A percentile compares a stretch with the other conserved stretches of the same genome.
These are phyloP conservation scores for Diorhabda sublineata DNA, from an alignment of 1,140 invertebrate species.

Conservation along the genomic window DNA sequence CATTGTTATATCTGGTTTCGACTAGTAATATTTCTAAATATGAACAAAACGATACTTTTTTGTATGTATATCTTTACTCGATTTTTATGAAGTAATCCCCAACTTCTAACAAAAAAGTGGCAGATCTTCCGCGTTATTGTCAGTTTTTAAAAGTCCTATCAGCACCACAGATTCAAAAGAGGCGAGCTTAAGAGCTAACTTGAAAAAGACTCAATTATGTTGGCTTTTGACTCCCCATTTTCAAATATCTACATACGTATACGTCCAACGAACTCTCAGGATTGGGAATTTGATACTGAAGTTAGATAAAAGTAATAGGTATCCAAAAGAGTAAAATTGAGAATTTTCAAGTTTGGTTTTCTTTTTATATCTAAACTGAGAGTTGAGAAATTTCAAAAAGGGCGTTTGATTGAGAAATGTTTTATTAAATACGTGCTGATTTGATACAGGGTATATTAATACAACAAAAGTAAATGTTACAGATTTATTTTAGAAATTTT, in stretches of 20 bases:
- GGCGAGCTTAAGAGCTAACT: constrained; percentile 5
- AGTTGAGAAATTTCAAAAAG: too few species aligned
- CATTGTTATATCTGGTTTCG: too few species aligned
- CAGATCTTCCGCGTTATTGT: constrained; percentile 10
- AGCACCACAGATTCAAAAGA: constrained; percentile 6
- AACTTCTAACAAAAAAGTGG: background rate
- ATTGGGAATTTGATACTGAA: background rate
- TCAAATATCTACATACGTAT: constrained; percentile 6
- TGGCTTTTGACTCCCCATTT: constrained; percentile 11
- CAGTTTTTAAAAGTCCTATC: constrained; percentile 3
- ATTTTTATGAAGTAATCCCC: constrained; percentile 7
- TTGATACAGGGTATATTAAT: too few species aligned
- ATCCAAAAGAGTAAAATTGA: background rate
- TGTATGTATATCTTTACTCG: constrained; percentile 5
- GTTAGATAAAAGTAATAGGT: background rate
- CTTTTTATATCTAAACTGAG: too few species aligned
- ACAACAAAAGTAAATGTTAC: too few species aligned
- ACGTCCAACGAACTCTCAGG: constrained; percentile 1
- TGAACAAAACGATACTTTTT: background rate
- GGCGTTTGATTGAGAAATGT: too few species aligned
- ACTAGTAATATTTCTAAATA: too few species aligned
- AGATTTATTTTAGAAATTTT: too few species aligned
- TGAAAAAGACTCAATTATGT: constrained; percentile 14
- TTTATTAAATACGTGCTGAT: too few species aligned
- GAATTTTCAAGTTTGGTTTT: background rate